Conservation (phyloP, 2,797 vertebrate genomes). For the Melopsittacus undulatus region DNA sequence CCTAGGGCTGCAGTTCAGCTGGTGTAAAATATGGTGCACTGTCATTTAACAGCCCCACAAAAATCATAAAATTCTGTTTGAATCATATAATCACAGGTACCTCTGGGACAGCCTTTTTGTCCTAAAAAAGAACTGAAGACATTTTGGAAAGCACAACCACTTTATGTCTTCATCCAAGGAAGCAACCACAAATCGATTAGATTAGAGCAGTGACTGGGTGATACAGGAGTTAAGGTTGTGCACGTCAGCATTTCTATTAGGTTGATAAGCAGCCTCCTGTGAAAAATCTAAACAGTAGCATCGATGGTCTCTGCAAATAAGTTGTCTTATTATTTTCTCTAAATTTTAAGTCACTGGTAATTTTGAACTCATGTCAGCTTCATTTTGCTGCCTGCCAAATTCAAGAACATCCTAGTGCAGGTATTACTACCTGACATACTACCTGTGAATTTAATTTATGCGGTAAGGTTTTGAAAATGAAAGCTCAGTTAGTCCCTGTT, state of each 20-base stretch:
- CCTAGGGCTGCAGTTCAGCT: not conserved
- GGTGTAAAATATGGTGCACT: not conserved
- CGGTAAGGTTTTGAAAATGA: not conserved
- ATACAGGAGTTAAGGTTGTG: constrained; percentile 34
- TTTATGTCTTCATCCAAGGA: constrained; percentile 52
- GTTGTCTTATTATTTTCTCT: constrained; percentile 35
- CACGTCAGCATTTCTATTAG: constrained; percentile 46
- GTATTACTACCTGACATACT: constrained; percentile 7
- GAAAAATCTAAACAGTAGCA: not conserved
- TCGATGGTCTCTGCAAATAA: constrained; percentile 9
- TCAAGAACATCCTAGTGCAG: constrained; percentile 20
- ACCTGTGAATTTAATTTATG: not conserved
- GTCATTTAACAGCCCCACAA: not conserved
- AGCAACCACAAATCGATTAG: constrained; percentile 62
- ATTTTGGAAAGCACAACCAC: constrained; percentile 32
- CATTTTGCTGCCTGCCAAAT: constrained; percentile 9
- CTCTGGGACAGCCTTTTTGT: constrained; percentile 42
- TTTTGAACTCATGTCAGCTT: constrained; percentile 14
- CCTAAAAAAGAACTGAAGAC: not conserved
- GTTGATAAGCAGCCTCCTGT: constrained; percentile 46
- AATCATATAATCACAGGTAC: constrained; percentile 17
- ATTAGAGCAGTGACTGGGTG: constrained; percentile 18
- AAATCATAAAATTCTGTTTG: not conserved
- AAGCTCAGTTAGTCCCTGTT: not conserved
- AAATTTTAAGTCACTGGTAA: constrained; percentile 39